Evolutionary conservation across 1,140 invertebrate species (phyloP), one percentile per base, ranked within the genome.

Genomic region (Whitmania pigra): DNA sequence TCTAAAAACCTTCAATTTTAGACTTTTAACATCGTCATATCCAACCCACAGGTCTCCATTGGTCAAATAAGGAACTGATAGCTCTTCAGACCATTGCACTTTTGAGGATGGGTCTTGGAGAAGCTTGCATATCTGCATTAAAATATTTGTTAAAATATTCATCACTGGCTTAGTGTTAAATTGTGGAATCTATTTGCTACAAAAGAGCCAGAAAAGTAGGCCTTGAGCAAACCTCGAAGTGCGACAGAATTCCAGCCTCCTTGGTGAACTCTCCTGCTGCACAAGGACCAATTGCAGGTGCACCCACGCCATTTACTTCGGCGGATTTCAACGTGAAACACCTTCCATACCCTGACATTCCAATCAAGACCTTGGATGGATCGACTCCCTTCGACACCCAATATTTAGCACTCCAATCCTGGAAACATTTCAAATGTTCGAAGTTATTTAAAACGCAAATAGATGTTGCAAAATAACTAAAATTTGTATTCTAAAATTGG

Each of bases 231-330:
- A 89, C 88, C 85, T 93, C 92, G 81, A 93, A 93, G 77, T 92
- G 94, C 22, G 91, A 90, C 79, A 94, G 81, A 88, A 93, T 92
- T 75, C 93, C 93, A 0, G 89, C 88, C 81, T 95, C 91, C 68
- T 87, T 87, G 0, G 93, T 94, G 74, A 88, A 89, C 75, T 91
- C 88, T 3, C 93, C 93, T 2, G 90, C 83, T 36, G 85, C 83
- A 2, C 92, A 92, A 0, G 89, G 88, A 0, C 54, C 89, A 87
- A 11, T 83, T 83, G 49, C 88, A 84, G 17, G 86, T 76, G 92
- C 87, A 81, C 97, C 95, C 55, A 96, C 89, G 75, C 94, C 92
- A 77, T 88, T 88, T 78, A 87, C 88, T 36, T 88, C 87, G 29
- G 86, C 80, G 72, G 88, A 87, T 0, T 84, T 83, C 17, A 96